Evolutionary conservation across 2,797 vertebrate species (phyloP).

Genomic region (Muscicapa striata): DNA sequence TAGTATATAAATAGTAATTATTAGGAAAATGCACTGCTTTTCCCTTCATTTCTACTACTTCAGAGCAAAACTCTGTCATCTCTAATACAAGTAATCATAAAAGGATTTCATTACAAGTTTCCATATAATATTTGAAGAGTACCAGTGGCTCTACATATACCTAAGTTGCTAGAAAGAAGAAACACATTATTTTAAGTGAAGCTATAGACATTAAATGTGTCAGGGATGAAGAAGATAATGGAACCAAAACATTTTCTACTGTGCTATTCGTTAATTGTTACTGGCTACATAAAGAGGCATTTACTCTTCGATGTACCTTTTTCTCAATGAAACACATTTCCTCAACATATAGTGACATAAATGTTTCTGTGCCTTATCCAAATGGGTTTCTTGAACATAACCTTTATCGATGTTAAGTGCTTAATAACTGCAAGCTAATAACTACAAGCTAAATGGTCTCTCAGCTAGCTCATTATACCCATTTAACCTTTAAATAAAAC

Average conservation of each 20-base stretch:
- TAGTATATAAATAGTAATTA: neutral
- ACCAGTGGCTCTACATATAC: neutral
- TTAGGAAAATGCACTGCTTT: neutral
- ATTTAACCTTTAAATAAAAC: slow-evolving; percentile 18
- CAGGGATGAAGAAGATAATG: neutral
- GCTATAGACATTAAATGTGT: neutral
- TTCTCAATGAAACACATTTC: neutral
- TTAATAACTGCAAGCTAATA: slow-evolving; percentile 2
- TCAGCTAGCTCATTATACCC: neutral
- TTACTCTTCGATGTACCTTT: neutral
- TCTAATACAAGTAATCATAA: neutral
- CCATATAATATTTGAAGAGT: neutral
- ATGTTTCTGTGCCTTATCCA: neutral
- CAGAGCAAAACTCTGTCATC: neutral
- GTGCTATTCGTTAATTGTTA: neutral
- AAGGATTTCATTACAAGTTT: neutral
- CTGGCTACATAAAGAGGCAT: neutral
- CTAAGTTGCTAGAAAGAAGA: neutral
- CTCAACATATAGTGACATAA: neutral
- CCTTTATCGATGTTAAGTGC: neutral
- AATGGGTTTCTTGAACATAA: slow-evolving; percentile 6
- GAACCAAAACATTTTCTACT: neutral
- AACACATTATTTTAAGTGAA: neutral
- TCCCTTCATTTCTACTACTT: neutral
- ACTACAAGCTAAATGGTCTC: neutral